Conservation (phyloP, 1,140 invertebrate genomes). For the Platorchestia sp. region DNA sequence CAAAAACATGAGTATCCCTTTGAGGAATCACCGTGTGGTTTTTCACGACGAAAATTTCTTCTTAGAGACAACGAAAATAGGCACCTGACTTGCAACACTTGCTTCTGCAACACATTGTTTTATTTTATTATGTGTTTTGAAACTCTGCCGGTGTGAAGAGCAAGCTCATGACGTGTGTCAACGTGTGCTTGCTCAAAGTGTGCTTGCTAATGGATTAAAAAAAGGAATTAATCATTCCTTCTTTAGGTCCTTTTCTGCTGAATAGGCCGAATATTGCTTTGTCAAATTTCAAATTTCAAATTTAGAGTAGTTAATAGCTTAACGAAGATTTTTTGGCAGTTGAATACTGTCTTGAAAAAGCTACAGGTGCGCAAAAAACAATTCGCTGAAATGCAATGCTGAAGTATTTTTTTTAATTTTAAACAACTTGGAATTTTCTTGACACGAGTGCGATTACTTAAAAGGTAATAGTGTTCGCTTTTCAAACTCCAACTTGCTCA, state of each 20-base stretch:
- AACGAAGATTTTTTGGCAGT: neutral
- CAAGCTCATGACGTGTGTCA: neutral
- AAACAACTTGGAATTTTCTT: neutral
- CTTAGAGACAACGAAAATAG: neutral
- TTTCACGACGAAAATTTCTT: neutral
- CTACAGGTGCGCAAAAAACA: neutral
- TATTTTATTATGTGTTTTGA: neutral
- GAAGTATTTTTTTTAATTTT: neutral
- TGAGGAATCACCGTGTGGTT: neutral
- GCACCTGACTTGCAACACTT: neutral
- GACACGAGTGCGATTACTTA: neutral
- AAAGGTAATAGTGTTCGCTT: neutral
- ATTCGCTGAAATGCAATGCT: neutral
- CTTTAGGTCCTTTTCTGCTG: neutral
- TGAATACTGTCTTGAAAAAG: neutral
- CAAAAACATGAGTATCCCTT: too few relatives aligned
- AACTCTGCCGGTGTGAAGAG: neutral
- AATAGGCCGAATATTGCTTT: neutral
- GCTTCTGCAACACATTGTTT: neutral
- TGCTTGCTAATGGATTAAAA: neutral
- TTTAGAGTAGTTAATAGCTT: neutral
- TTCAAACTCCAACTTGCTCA: neutral
- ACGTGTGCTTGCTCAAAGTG: neutral
- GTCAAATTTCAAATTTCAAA: too few relatives aligned
- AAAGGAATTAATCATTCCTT: neutral